These are phyloP conservation scores for Corydoras maculifer DNA, from an alignment of 2,113 vertebrate species.

Conservation along the genomic window DNA sequence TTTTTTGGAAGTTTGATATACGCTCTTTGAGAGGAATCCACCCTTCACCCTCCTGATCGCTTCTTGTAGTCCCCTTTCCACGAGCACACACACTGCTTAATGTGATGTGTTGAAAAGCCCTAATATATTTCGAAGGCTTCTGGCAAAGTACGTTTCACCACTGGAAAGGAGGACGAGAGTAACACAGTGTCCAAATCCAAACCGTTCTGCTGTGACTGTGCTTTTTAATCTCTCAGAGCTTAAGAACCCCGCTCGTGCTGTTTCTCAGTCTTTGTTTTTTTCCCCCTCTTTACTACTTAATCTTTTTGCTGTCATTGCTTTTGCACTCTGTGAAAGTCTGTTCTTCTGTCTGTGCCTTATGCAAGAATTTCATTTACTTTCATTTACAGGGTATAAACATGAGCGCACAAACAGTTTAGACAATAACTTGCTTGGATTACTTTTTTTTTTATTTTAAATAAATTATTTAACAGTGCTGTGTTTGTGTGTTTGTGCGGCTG, in stretches of 20 bases:
- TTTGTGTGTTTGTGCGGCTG: no score
- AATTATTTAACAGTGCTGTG: no score
- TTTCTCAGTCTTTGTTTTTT: background rate
- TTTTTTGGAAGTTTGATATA: background rate
- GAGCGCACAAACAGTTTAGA: no score
- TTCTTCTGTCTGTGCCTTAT: background rate
- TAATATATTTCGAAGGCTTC: conserved; percentile 30
- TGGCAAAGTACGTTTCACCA: background rate
- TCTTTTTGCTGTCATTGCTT: background rate
- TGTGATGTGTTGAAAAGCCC: conserved; percentile 14
- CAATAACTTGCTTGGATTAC: no score
- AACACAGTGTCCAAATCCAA: background rate
- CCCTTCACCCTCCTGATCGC: conserved; percentile 1
- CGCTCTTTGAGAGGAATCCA: conserved; percentile 13
- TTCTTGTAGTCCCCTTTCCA: background rate
- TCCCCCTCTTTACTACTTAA: background rate
- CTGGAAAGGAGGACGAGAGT: background rate
- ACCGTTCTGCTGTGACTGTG: background rate
- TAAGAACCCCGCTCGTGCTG: background rate
- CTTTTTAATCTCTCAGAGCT: background rate
- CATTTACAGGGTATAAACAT: no score
- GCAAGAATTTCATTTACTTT: no score
- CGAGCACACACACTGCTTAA: conserved; percentile 12
- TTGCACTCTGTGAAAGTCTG: background rate
- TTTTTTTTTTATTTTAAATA: no score